Evolutionary conservation across 2,888 invertebrate species (phyloP), one percentile per base, ranked within the genome.

Genomic region (Aphodius sticticus): DNA sequence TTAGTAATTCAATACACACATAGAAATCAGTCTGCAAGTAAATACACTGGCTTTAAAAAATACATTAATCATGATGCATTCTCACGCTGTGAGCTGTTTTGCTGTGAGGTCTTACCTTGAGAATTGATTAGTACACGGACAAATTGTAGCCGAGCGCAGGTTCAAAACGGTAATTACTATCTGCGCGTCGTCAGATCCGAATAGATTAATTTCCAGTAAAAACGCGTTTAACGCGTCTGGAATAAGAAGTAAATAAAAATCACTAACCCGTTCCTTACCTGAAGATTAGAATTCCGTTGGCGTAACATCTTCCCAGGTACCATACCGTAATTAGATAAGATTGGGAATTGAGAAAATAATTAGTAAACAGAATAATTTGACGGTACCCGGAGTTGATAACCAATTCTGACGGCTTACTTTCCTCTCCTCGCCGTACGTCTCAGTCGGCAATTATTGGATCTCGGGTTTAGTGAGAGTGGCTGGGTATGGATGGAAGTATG

Each of bases 41-140:
- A 53, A 53, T 53, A 53, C 53, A 53, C 53, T 53, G 9, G 53
- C 53, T 53, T 12, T 7, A 53, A 53, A 53, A 53, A 53, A 53
- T 53, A 53, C 53, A 53, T 53, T 53, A 53, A 53, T 53, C 53
- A 53, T 12, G 7, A 5, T 53, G 53, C 53, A 53, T 53, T 53
- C 53, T 53, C 53, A 53, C 53, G 53, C 53, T 53, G 53, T 53
- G 53, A 53, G 53, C 9, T 53, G 53, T 53, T 53, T 53, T 12
- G 53, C 53, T 53, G 53, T 53, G 53, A 53, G 53, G 53, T 53
- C 53, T 53, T 53, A 53, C 53, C 53, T 53, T 53, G 53, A 53
- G 53, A 53, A 53, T 53, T 53, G 53, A 53, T 53, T 53, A 53
- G 53, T 53, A 53, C 53, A 53, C 12, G 53, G 53, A 53, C 53